phyloP scores from a whole-genome alignment of 2,113 vertebrate species.

The Cyrtonyx montezumae region DNA sequence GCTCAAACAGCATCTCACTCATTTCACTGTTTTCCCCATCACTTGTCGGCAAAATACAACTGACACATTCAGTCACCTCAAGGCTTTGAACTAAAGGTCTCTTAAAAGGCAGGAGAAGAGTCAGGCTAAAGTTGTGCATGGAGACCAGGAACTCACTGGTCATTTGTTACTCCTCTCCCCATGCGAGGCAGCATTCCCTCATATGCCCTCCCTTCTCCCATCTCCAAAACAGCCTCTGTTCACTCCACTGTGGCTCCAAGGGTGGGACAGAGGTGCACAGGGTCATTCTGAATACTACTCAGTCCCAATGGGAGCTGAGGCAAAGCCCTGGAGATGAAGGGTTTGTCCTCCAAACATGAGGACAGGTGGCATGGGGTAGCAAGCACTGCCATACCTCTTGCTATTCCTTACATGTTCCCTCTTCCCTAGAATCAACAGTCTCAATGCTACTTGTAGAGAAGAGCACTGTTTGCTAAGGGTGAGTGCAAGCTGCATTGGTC shows the following conservation, averaged over 20 bases:
- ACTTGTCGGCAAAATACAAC: background rate
- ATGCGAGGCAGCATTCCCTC: background rate
- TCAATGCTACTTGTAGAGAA: background rate
- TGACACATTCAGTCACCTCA: background rate
- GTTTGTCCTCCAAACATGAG: background rate
- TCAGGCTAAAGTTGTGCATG: background rate
- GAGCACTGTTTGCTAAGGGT: background rate
- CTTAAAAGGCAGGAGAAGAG: background rate
- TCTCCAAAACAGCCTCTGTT: background rate
- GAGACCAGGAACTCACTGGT: background rate
- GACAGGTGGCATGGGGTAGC: background rate
- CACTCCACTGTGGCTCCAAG: background rate
- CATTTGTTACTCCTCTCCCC: background rate
- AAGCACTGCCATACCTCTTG: fast-evolving
- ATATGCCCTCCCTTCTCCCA: fast-evolving
- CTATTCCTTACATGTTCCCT: fast-evolving
- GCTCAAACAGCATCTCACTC: background rate
- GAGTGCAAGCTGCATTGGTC: background rate
- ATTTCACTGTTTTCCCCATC: background rate
- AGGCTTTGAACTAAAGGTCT: background rate
- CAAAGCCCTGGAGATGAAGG: background rate
- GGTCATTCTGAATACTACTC: background rate
- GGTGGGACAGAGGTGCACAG: background rate
- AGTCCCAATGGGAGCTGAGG: background rate
- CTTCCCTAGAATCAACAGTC: background rate